Conservation (phyloP, 2,797 vertebrate species). For the Aulostomus chinensis region DNA sequence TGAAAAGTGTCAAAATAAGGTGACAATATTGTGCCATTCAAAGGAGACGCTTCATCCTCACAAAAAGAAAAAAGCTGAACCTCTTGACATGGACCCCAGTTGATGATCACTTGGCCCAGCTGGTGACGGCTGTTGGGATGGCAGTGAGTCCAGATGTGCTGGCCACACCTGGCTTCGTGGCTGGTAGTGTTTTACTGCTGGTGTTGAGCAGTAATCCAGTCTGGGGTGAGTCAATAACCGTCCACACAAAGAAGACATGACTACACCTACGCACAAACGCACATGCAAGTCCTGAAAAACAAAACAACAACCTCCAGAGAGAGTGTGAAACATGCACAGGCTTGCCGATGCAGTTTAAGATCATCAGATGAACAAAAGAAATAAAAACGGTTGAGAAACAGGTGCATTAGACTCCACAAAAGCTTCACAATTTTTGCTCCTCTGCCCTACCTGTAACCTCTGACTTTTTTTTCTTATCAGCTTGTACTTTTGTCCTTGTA, state of each 20-base stretch:
- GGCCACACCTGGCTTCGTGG: conserved; percentile 50
- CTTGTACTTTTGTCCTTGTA: conserved; percentile 67
- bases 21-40: conserved; percentile 23
- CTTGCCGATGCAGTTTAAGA: too few species aligned
- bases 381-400: too few species aligned
- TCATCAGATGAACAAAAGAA: too few species aligned
- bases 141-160: conserved; percentile 50
- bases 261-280: conserved; percentile 24
- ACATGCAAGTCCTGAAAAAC: too few species aligned
- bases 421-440: too few species aligned
- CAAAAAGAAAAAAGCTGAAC: conserved; percentile 15
- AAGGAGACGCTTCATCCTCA: conserved; percentile 7
- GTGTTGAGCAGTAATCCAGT: conserved; percentile 62
- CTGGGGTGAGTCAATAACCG: conserved; percentile 77
- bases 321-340: conserved; percentile 24
- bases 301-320: too few species aligned
- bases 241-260: conserved; percentile 34
- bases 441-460: conserved; percentile 3
- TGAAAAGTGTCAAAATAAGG: conserved; percentile 3
- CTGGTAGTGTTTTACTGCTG: conserved; percentile 70
- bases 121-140: conserved; percentile 61
- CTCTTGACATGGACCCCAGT: conserved; percentile 60
- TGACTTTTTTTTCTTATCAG: conserved; percentile 54
- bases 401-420: too few species aligned
- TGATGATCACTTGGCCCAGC: conserved; percentile 54